These are phyloP conservation scores for Vireo altiloquus DNA, from an alignment of 2,113 vertebrate species.

Conservation along the genomic window DNA sequence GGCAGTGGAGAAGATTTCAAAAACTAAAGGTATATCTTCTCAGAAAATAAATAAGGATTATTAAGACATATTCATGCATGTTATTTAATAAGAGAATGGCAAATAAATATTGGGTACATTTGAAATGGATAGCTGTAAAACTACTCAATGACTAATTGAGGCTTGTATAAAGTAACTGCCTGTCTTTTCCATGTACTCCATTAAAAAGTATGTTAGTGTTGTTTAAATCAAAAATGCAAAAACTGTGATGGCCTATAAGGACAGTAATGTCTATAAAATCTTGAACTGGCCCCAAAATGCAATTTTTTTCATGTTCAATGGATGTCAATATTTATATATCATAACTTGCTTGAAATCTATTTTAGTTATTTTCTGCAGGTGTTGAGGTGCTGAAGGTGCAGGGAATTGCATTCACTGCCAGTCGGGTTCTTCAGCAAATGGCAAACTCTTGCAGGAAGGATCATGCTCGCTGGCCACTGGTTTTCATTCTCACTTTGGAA, in stretches of 20 bases:
- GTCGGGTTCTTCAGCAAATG: not conserved
- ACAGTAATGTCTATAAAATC: not conserved
- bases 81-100: not conserved
- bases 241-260: not conserved
- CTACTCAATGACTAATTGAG: not conserved
- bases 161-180: not conserved
- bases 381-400: not conserved
- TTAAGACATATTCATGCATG: not conserved
- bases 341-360: not conserved
- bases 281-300: not conserved
- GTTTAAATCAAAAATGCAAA: not conserved
- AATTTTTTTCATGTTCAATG: not conserved
- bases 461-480: not conserved
- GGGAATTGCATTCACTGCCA: not conserved
- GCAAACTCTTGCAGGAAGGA: not conserved
- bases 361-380: constrained; percentile 28
- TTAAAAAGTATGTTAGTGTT: not conserved
- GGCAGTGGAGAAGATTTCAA: not conserved
- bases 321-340: not conserved
- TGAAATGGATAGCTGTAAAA: not conserved
- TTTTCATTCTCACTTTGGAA: not conserved
- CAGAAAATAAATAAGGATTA: not conserved
- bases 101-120: not conserved
- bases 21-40: not conserved
- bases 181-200: not conserved